Evolutionary conservation across 2,797 vertebrate genomes (phyloP).

Genomic region (Danionella dracula): DNA sequence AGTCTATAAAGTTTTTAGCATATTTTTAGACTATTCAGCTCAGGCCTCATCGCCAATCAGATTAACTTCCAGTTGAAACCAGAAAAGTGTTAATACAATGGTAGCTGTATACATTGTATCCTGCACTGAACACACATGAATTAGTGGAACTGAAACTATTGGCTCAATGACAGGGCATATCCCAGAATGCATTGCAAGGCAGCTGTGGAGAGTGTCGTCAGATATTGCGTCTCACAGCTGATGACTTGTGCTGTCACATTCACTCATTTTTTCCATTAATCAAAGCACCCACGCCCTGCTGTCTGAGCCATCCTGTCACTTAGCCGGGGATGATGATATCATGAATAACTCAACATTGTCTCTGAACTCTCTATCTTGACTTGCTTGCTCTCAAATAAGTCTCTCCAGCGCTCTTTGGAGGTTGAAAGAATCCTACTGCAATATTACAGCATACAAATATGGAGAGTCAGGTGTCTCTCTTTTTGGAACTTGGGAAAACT

Average conservation of each 20-base stretch:
- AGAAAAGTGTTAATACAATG: no score
- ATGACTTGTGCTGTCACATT: conserved; percentile 67
- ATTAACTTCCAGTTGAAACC: no score
- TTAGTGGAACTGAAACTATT: neutral
- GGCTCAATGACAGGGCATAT: conserved; percentile 36
- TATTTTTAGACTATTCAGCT: no score
- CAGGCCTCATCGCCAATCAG: no score
- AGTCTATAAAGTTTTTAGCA: no score
- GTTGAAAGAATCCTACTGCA: conserved; percentile 53
- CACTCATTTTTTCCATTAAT: conserved; percentile 69
- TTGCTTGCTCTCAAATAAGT: conserved; percentile 2
- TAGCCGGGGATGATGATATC: conserved; percentile 36
- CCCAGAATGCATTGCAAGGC: conserved; percentile 51
- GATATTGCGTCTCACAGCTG: conserved; percentile 52
- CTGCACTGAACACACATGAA: no score
- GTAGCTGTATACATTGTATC: no score
- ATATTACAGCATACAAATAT: no score
- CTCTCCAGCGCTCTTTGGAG: conserved; percentile 46
- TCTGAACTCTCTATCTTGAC: neutral
- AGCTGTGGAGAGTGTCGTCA: conserved; percentile 60
- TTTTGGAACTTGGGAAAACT: no score
- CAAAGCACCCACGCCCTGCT: conserved; percentile 57
- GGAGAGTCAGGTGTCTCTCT: no score
- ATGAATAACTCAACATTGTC: conserved; percentile 40
- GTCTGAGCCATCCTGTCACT: conserved; percentile 48